Base-by-base conservation (phyloP, 2,797 vertebrate species). In the Amphiprion clarkii region DNA sequence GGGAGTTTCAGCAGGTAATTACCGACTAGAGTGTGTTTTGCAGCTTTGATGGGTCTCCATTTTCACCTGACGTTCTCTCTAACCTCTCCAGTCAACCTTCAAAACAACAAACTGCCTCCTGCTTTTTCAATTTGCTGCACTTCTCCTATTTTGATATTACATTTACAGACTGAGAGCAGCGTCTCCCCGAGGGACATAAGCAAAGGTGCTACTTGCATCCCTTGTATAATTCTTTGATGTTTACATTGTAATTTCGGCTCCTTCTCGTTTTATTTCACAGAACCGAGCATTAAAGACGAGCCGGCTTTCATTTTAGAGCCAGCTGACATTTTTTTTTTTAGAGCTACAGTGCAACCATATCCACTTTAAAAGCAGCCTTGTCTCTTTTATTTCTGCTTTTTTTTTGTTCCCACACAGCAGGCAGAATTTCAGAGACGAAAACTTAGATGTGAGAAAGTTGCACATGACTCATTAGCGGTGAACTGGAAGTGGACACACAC, bases 161-260 rank as follows among this genome's bases (percentile, higher is more conserved):
- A 62, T 59, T 55, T 27, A 9, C 52, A 3, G 16, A 5, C 39
- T 16, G 12, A 13, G 5, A 64, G 61, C 33, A 39, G 55, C 11
- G 21, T 51, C 54, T 68, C 52, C 55, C 60, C 5, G 17, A 31
- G 33, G 54, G 67, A 74, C 40, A 29, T 29, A 4, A 62, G 21
- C 21, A 25, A 31, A 56, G 25, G 51, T 67, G 65, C 54, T 62
- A 60, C 60, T 51, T 6, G 48, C 56, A 63, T 65, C 39, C 71
- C 60, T 16, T 14, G 5, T 67, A 44, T 67, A 65, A 62, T 67
- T 67, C 64, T 44, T 44, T n/a, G 53, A 33, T 79, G 77, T 86
- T 86, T 72, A 78, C 75, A 57, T 75, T 75, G 73, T 48, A 67
- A 69, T 76, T 73, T 72, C 42, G 46, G 33, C 56, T 74, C 19